Evolutionary conservation across 2,797 vertebrate species (phyloP).

Genomic region (Falco rusticolus): DNA sequence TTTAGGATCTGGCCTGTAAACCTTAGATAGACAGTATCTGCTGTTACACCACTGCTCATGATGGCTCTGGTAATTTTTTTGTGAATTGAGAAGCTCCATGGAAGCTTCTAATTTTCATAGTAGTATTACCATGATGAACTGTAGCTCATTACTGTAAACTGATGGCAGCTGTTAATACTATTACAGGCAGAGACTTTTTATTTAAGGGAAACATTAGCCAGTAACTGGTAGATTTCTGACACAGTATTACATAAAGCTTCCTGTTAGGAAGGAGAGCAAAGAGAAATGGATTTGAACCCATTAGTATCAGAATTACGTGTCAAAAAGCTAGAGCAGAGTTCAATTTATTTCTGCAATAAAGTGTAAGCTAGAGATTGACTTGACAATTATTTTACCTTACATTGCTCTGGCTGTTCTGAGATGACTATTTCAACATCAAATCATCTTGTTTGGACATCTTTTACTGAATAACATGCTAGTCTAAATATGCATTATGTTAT

Average conservation of each 20-base stretch:
- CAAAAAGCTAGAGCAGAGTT: slow-evolving; percentile 77
- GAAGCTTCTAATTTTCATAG: slow-evolving; percentile 69
- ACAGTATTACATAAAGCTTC: slow-evolving; percentile 71
- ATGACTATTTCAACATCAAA: slow-evolving; percentile 70
- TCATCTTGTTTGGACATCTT: slow-evolving; percentile 70
- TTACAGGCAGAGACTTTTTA: slow-evolving; percentile 75
- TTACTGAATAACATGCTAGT: slow-evolving; percentile 65
- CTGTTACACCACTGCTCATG: not conserved
- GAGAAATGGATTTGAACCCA: slow-evolving; percentile 74
- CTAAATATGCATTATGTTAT: slow-evolving; percentile 67
- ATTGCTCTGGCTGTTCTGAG: slow-evolving; percentile 58
- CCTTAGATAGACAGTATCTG: not conserved
- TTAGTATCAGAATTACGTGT: slow-evolving; percentile 79
- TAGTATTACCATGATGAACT: slow-evolving; percentile 49
- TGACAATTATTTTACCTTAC: slow-evolving; percentile 75
- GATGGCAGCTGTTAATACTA: slow-evolving; percentile 72
- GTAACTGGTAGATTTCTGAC: slow-evolving; percentile 74
- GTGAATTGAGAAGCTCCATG: slow-evolving; percentile 39
- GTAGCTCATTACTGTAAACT: slow-evolving; percentile 73
- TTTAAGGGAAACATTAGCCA: slow-evolving; percentile 73
- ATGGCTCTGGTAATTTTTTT: slow-evolving; percentile 18
- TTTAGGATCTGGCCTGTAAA: not conserved
- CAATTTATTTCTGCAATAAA: slow-evolving; percentile 79
- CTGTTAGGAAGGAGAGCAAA: slow-evolving; percentile 70
- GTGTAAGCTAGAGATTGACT: slow-evolving; percentile 71